phyloP scores from a whole-genome alignment of 2,888 invertebrate species.

The Coenonympha glycerion region DNA sequence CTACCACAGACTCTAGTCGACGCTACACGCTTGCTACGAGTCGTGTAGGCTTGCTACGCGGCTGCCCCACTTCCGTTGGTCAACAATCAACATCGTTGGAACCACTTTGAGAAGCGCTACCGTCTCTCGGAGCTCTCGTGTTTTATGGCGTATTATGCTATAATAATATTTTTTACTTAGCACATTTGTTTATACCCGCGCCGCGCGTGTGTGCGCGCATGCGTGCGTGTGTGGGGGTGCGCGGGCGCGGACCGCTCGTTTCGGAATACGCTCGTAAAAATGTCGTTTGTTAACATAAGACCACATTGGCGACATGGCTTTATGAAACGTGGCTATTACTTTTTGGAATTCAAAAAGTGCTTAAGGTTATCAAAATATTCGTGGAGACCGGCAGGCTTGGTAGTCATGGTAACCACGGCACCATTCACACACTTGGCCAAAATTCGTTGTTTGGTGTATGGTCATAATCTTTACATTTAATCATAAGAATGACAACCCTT shows the following conservation, averaged over 20 bases:
- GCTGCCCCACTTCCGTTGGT: slow-evolving; percentile 22
- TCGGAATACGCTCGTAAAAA: slow-evolving; percentile 43
- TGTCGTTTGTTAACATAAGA: slow-evolving; percentile 45
- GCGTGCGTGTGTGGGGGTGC: slow-evolving; percentile 34
- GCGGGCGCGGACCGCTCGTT: slow-evolving; percentile 43
- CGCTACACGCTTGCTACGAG: slow-evolving; percentile 36
- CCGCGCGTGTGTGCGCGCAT: slow-evolving; percentile 17
- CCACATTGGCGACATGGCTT: not conserved
- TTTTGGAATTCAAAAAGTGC: not conserved
- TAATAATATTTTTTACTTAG: slow-evolving; percentile 76
- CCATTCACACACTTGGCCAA: not conserved
- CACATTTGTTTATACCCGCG: slow-evolving; percentile 62
- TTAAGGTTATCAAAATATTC: not conserved
- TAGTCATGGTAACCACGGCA: no score
- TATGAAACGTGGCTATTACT: not conserved
- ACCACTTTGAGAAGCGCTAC: slow-evolving; percentile 52
- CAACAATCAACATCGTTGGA: slow-evolving; percentile 34
- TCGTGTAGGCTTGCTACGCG: slow-evolving; percentile 34
- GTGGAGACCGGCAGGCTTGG: no score
- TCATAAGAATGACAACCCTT: no score
- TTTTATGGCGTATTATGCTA: slow-evolving; percentile 72
- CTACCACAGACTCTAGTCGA: not conserved
- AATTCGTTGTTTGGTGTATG: no score
- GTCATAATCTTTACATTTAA: no score
- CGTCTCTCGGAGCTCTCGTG: slow-evolving; percentile 47